These are phyloP conservation scores for Leptopilina clavipes DNA, from an alignment of 1,140 invertebrate genomes.

Conservation along the genomic window DNA sequence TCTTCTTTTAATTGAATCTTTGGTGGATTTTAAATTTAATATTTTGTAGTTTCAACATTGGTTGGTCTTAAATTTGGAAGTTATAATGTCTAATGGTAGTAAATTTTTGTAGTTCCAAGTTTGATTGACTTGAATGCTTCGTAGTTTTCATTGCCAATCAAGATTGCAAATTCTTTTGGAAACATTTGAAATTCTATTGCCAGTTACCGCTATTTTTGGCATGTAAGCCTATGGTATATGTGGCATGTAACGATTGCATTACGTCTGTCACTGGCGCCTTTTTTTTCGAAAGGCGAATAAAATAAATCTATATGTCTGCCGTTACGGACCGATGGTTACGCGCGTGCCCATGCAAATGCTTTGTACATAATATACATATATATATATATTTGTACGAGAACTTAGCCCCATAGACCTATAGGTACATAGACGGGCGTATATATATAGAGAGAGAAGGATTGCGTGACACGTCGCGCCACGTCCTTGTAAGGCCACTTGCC, in stretches of 20 bases:
- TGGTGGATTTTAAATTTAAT: no score
- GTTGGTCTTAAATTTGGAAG: no score
- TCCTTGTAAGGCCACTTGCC: constrained; percentile 74
- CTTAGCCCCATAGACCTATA: constrained; percentile 30
- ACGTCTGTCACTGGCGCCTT: constrained; percentile 26
- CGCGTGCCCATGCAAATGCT: constrained; percentile 60
- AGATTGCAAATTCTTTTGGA: no score
- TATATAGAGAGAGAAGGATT: constrained; percentile 51
- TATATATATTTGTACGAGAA: constrained; percentile 34
- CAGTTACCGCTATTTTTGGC: no score
- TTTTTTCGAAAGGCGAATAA: background rate
- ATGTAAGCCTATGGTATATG: background rate
- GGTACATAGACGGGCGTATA: constrained; percentile 44
- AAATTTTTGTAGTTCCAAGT: no score
- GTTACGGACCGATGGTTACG: constrained; percentile 51
- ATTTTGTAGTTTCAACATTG: no score
- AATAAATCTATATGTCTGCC: constrained; percentile 41
- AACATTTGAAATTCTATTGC: no score
- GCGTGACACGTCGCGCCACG: constrained; percentile 63
- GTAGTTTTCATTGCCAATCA: no score
- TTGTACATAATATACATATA: constrained; percentile 17
- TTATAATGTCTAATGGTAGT: no score
- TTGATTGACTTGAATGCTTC: no score
- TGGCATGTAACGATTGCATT: background rate
- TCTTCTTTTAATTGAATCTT: no score